These are phyloP conservation scores for Diorhabda carinulata DNA, from an alignment of 1,140 invertebrate genomes.

Conservation along the genomic window DNA sequence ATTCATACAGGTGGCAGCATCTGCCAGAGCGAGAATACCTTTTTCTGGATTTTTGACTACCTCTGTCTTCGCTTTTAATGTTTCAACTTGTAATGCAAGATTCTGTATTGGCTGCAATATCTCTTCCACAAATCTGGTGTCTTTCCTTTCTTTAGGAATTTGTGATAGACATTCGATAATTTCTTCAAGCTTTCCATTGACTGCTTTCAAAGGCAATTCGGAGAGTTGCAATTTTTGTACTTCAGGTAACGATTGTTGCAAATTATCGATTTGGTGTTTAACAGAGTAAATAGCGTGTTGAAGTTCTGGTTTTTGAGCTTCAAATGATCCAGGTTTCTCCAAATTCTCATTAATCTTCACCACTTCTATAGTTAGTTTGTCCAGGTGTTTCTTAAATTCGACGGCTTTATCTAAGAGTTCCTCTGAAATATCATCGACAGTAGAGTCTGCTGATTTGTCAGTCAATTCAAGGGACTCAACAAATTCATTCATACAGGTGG, in stretches of 20 bases:
- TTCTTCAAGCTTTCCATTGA: neutral
- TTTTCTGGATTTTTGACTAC: constrained; percentile 16
- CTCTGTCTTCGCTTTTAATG: neutral
- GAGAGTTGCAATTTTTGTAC: constrained; percentile 5
- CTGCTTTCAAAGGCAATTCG: neutral
- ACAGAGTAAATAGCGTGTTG: constrained; percentile 5
- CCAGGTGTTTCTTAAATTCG: constrained; percentile 13
- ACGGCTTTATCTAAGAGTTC: constrained; percentile 12
- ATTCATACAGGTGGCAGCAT: constrained; percentile 14
- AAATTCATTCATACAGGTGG: constrained; percentile 5
- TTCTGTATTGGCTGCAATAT: too few relatives aligned
- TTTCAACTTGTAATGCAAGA: neutral
- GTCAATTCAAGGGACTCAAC: neutral
- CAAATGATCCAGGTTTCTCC: constrained; percentile 15
- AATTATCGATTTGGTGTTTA: constrained; percentile 11
- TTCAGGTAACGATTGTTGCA: neutral
- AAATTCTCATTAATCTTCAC: constrained; percentile 14
- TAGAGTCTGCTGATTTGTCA: neutral
- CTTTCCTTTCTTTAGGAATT: neutral
- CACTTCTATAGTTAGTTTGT: constrained; percentile 18
- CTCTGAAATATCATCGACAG: constrained; percentile 9
- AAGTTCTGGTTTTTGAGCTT: constrained; percentile 6
- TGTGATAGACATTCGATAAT: too few relatives aligned
- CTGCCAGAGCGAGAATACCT: constrained; percentile 26
- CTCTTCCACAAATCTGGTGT: neutral